A percentile compares a stretch with the other conserved stretches of the same genome.
Evolutionary conservation across 30 jellyfish, hydroid and myxozoan genomes (phyloP).

Genomic region (Nemopilema nomurai): DNA sequence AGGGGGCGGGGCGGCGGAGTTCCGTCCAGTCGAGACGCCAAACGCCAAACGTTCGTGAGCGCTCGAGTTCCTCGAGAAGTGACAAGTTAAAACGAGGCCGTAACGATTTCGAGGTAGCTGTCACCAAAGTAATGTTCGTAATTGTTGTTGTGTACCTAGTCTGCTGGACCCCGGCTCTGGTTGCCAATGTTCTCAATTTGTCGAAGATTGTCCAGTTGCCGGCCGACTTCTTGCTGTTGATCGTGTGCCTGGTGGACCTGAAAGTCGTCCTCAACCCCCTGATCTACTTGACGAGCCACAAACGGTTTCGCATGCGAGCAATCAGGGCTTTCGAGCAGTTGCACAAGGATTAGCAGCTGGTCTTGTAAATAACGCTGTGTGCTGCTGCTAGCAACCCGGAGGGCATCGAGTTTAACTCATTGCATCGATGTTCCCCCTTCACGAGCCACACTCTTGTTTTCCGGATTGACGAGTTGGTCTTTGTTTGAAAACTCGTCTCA

Average conservation of each 20-base stretch:
- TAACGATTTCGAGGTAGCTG: conserved; percentile 52
- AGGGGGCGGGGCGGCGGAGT: not conserved
- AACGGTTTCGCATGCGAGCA: conserved; percentile 37
- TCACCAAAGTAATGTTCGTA: conserved; percentile 80
- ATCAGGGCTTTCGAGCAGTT: conserved; percentile 25
- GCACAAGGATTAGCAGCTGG: not conserved
- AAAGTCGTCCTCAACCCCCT: conserved; percentile 79
- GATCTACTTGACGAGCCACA: conserved; percentile 62
- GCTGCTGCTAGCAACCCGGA: too few species aligned
- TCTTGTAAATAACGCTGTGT: too few species aligned
- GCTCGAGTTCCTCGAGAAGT: not conserved
- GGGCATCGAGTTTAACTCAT: too few species aligned
- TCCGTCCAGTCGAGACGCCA: not conserved
- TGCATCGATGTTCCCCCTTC: too few species aligned
- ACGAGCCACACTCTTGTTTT: too few species aligned
- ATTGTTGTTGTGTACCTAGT: conserved; percentile 67
- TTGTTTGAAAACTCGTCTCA: too few species aligned
- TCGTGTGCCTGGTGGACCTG: conserved; percentile 68
- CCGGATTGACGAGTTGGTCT: too few species aligned
- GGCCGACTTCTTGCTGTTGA: conserved; percentile 31
- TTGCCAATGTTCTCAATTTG: conserved; percentile 50
- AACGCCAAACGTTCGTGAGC: not conserved
- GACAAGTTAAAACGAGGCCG: conserved; percentile 5
- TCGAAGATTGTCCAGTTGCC: conserved; percentile 15
- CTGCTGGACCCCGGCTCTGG: conserved; percentile 84